Percentiles rank a stretch among this genome's conserved stretches.
These are phyloP conservation scores for Drosophila insularis DNA, from an alignment of 1,140 invertebrate species.

Conservation along the genomic window DNA sequence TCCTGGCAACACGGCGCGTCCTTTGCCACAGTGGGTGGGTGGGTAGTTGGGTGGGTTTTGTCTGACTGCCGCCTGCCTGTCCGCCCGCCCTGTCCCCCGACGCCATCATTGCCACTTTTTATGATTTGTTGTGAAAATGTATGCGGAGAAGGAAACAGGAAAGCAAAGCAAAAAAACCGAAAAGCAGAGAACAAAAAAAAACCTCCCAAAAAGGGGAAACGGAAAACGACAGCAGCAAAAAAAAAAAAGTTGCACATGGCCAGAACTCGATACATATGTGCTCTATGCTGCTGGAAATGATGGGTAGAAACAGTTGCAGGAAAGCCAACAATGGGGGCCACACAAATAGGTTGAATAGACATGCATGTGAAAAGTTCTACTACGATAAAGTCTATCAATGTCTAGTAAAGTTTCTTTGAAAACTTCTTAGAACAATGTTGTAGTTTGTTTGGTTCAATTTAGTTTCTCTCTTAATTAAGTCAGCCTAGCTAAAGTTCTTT, in stretches of 20 bases:
- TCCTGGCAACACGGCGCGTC: conserved; percentile 59
- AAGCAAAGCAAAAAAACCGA: conserved; percentile 42
- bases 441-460: too few relatives aligned
- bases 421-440: background rate
- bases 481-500: background rate
- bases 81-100: conserved; percentile 14
- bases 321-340: background rate
- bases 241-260: conserved; percentile 32
- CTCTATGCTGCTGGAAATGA: background rate
- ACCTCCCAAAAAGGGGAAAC: conserved; percentile 55
- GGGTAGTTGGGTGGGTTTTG: conserved; percentile 17
- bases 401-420: background rate
- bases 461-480: background rate
- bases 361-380: background rate
- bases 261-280: conserved; percentile 18
- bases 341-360: background rate
- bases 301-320: background rate
- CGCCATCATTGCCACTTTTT: conserved; percentile 64
- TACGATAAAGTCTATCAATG: background rate
- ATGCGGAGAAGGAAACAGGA: conserved; percentile 75
- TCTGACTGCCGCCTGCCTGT: conserved; percentile 7
- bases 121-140: conserved; percentile 79
- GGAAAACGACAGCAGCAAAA: conserved; percentile 53
- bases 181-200: conserved; percentile 30
- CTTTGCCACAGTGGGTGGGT: conserved; percentile 37